Conservation (phyloP, 2,888 invertebrate genomes). For the Camponotus fellah region DNA sequence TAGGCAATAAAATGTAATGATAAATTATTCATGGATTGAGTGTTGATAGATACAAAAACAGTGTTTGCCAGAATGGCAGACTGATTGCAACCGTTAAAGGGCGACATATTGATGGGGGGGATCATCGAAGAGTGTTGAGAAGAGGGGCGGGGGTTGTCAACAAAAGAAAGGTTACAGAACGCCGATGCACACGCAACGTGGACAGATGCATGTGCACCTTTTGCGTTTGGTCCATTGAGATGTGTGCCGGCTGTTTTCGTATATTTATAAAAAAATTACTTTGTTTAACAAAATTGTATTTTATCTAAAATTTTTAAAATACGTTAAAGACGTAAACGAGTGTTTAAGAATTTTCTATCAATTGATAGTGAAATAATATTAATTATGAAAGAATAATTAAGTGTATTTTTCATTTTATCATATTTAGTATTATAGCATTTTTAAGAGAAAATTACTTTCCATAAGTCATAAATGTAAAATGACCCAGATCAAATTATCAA, state of each 20-base stretch:
- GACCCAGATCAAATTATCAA: neutral
- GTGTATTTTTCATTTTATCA: neutral
- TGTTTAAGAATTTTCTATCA: neutral
- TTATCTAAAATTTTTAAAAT: neutral
- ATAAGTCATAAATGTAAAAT: neutral
- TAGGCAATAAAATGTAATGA: slow-evolving; percentile 15
- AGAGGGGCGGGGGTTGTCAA: slow-evolving; percentile 58
- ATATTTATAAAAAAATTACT: slow-evolving; percentile 30
- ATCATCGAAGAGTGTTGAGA: slow-evolving; percentile 50
- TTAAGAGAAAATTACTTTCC: neutral
- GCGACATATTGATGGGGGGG: slow-evolving; percentile 55
- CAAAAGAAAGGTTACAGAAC: slow-evolving; percentile 65
- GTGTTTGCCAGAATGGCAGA: slow-evolving; percentile 38
- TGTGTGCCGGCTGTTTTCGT: slow-evolving; percentile 28
- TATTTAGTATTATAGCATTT: neutral
- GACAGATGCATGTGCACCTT: slow-evolving; percentile 81
- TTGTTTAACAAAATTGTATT: slow-evolving; percentile 15
- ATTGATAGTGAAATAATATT: neutral
- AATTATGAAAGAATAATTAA: neutral
- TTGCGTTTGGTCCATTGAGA: slow-evolving; percentile 76
- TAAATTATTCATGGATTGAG: slow-evolving; percentile 43
- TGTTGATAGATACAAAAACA: slow-evolving; percentile 39
- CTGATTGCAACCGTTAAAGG: slow-evolving; percentile 69
- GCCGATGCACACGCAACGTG: slow-evolving; percentile 73
- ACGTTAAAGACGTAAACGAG: neutral